These are phyloP conservation scores for Polymixis flavicincta DNA, from an alignment of 2,888 invertebrate species.

Conservation along the genomic window DNA sequence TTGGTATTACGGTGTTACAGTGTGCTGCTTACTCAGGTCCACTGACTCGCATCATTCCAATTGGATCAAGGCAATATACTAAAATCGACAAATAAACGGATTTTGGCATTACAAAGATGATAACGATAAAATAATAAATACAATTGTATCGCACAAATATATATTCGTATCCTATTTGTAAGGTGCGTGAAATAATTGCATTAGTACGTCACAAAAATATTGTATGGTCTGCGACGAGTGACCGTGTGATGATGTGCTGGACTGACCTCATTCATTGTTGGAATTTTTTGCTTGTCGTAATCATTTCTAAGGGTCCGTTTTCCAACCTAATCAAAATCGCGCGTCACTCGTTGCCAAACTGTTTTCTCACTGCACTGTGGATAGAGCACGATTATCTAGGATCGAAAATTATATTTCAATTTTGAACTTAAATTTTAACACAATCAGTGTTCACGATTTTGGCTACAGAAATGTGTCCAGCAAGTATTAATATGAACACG, in stretches of 20 bases:
- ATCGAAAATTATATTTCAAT: constrained; percentile 61
- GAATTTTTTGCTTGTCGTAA: constrained; percentile 41
- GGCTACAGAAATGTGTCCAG: constrained; percentile 65
- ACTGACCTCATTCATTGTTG: constrained; percentile 35
- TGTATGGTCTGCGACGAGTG: constrained; percentile 69
- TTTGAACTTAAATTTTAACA: constrained; percentile 64
- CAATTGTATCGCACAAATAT: constrained; percentile 81
- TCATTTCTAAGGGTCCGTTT: constrained; percentile 30
- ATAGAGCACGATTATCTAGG: constrained; percentile 77
- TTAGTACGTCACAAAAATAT: constrained; percentile 84
- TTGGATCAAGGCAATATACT: constrained; percentile 71
- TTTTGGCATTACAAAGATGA: constrained; percentile 63
- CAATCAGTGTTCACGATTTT: constrained; percentile 63
- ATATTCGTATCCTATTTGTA: constrained; percentile 72
- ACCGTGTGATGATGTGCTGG: constrained; percentile 35
- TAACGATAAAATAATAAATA: constrained; percentile 69
- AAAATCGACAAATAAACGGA: constrained; percentile 68
- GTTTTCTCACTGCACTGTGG: constrained; percentile 80
- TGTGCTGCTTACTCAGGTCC: constrained; percentile 70
- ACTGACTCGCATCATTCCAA: constrained; percentile 84
- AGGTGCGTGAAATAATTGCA: constrained; percentile 80
- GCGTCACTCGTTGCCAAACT: constrained; percentile 67
- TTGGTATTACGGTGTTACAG: constrained; percentile 74
- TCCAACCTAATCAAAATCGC: not conserved
- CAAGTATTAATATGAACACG: constrained; percentile 70